phyloP scores from a whole-genome alignment of 2,888 invertebrate genomes.

The Phanerotoma sp. region DNA sequence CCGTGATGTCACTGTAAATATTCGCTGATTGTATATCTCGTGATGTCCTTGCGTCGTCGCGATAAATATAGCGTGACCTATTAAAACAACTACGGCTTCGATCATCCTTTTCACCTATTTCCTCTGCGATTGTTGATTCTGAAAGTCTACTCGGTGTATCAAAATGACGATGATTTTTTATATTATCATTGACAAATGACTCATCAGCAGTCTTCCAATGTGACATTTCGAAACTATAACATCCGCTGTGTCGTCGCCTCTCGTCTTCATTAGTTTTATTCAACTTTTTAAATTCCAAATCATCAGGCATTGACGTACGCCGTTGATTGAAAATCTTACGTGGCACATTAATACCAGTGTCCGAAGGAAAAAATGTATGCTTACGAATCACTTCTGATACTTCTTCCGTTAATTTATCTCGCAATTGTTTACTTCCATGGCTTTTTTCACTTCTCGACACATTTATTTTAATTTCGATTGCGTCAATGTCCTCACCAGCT shows the following conservation, averaged over 20 bases:
- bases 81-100: not conserved
- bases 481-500: constrained; percentile 39
- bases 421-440: constrained; percentile 8
- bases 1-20: no score
- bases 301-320: constrained; percentile 32
- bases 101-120: not conserved
- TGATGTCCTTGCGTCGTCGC: constrained; percentile 2
- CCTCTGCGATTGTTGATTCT: not conserved
- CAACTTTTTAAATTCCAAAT: constrained; percentile 7
- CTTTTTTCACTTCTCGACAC: constrained; percentile 47
- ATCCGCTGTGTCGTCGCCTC: constrained; percentile 16
- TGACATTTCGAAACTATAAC: constrained; percentile 14
- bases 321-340: constrained; percentile 27
- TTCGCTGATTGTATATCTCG: not conserved
- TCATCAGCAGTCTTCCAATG: not conserved
- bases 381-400: constrained; percentile 17
- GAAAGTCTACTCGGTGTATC: not conserved
- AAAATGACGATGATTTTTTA: not conserved
- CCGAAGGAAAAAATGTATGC: constrained; percentile 9
- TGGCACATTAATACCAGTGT: constrained; percentile 13
- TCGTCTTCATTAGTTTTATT: not conserved
- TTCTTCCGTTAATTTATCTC: constrained; percentile 22
- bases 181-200: not conserved
- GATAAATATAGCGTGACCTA: constrained; percentile 2
- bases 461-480: constrained; percentile 53